Percentiles rank a stretch among this genome's conserved stretches.
These are phyloP conservation scores for Stegana nigrithorax DNA, from an alignment of 2,888 invertebrate genomes.

Conservation along the genomic window DNA sequence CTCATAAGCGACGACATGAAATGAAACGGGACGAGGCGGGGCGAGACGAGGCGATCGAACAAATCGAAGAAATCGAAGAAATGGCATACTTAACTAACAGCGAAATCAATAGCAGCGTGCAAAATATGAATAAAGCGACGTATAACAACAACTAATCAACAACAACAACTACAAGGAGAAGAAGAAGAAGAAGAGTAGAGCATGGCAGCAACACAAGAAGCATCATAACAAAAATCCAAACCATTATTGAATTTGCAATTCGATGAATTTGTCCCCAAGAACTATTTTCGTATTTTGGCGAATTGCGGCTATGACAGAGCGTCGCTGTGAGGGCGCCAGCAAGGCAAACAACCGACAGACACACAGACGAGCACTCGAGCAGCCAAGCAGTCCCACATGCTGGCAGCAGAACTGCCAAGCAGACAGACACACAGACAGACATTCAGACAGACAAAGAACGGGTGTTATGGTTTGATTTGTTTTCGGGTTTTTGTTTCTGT, in stretches of 20 bases:
- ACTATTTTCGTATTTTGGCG: not conserved
- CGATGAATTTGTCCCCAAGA: constrained; percentile 25
- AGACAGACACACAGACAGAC: too few relatives aligned
- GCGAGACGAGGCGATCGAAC: constrained; percentile 7
- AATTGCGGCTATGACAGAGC: too few relatives aligned
- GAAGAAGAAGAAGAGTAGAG: not conserved
- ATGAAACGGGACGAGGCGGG: not conserved
- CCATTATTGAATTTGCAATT: constrained; percentile 47
- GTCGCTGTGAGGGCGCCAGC: too few relatives aligned
- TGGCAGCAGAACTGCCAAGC: too few relatives aligned
- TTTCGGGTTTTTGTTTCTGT: too few relatives aligned
- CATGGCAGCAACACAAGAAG: constrained; percentile 20
- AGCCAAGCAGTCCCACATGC: too few relatives aligned
- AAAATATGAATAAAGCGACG: constrained; percentile 50
- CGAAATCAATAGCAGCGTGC: constrained; percentile 43
- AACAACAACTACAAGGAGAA: not conserved
- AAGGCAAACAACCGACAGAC: too few relatives aligned
- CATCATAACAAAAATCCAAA: constrained; percentile 37
- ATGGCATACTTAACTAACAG: constrained; percentile 57
- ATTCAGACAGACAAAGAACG: too few relatives aligned
- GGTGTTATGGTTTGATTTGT: too few relatives aligned
- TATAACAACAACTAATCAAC: not conserved
- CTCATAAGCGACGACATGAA: not conserved
- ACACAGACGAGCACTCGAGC: too few relatives aligned
- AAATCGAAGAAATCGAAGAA: not conserved